Evolutionary conservation across 2,888 invertebrate genomes (phyloP), one percentile per base, ranked within the genome.

Genomic region (Drosophila multiciliata): DNA sequence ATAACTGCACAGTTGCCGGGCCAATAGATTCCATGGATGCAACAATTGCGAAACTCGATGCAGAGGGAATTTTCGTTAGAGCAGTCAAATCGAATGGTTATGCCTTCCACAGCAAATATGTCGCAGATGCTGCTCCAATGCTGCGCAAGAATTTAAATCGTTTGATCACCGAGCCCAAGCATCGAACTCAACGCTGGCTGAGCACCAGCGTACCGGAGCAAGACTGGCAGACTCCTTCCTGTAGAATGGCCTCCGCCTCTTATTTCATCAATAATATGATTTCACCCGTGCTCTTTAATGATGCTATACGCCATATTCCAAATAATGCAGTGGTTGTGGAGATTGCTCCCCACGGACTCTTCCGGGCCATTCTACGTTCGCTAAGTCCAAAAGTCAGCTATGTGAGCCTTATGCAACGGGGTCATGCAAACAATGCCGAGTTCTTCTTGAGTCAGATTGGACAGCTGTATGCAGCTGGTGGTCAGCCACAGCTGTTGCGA

Each of bases 221-320:
- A 6, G 95, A 96, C 58, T 99, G 98, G 98, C 94, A 95, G 74
- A 94, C 95, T 1, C 95, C 96, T 0, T 92, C 97, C 29, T 91
- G 98, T 0, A 95, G 96, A 90, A 94, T 95, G 83, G 98, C 98
- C 77, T 98, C 98, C 32, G 97, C 98, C 0, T 97, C 96, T 29
- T 99, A 99, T 94, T 98, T 99, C 92, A 98, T 98, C 35, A 98
- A 99, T 94, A 99, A 99, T 93, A 94, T 99, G 75, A 94, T 98
- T 70, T 98, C 98, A 35, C 98, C 99, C 4, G 99, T 99, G 61
- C 94, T 97, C 55, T 99, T 98, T 95, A 96, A 98, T 90, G 98
- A 98, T 92, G 98, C 97, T 6, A 91, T 98, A 74, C 93, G 94
- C 75, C 95, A 96, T 91, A 95, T 99, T 57, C 99, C 99, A 8